phyloP scores from a whole-genome alignment of 2,797 vertebrate species.

The Bradypus variegatus region DNA sequence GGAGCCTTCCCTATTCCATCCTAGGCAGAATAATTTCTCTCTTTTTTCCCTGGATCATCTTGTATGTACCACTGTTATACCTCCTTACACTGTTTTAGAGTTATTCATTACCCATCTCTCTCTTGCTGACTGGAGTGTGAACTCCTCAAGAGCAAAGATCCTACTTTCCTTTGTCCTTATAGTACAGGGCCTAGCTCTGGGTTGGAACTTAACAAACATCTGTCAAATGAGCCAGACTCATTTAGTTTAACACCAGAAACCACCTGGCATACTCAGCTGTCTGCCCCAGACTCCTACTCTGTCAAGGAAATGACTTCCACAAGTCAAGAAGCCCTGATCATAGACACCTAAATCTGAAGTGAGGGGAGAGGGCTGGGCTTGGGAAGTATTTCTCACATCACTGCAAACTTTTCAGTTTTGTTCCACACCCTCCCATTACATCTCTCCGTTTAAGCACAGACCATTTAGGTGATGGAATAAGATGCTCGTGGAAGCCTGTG shows the following conservation, averaged over 20 bases:
- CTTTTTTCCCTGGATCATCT: neutral
- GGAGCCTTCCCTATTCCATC: neutral
- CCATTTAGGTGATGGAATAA: neutral
- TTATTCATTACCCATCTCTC: neutral
- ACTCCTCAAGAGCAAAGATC: neutral
- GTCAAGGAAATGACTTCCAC: neutral
- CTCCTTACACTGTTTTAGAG: neutral
- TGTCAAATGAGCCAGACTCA: neutral
- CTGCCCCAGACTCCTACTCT: neutral
- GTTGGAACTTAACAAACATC: neutral
- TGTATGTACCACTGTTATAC: neutral
- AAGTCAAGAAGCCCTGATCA: neutral
- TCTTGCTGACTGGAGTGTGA: neutral
- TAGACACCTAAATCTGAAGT: neutral
- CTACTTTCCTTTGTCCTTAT: neutral
- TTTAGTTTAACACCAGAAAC: slow-evolving; percentile 26
- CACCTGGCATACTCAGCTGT: slow-evolving; percentile 1
- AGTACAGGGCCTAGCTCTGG: neutral
- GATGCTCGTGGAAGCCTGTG: neutral
- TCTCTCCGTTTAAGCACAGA: neutral
- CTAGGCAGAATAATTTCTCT: neutral
- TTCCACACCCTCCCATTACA: neutral
- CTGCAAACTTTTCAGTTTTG: neutral
- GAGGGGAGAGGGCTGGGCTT: neutral
- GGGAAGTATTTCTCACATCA: neutral